A percentile compares a stretch with the other conserved stretches of the same genome.
Evolutionary conservation across 2,888 invertebrate genomes (phyloP).

Genomic region (Cancer borealis): DNA sequence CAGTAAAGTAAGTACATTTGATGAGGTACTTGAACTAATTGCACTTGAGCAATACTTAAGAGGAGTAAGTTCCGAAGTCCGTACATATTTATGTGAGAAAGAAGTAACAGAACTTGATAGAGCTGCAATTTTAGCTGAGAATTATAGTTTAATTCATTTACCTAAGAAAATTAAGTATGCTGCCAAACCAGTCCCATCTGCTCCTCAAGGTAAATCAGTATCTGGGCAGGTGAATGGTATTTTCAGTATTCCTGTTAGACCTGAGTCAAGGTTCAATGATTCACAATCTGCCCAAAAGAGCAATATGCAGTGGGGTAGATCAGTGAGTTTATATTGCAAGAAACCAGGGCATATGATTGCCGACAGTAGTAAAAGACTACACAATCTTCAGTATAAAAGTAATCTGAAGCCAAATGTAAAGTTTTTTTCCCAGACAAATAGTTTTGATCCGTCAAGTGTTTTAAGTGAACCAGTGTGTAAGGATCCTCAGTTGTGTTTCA

Average conservation of each 20-base stretch:
- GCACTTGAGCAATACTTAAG: conserved; percentile 20
- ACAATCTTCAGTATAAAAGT: not conserved
- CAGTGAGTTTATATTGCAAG: not conserved
- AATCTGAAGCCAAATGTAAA: conserved; percentile 28
- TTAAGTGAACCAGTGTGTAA: no score
- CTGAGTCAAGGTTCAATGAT: not conserved
- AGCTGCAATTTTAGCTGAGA: not conserved
- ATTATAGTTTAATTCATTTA: not conserved
- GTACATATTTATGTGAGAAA: conserved; percentile 28
- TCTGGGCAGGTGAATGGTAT: not conserved
- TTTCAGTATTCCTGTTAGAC: not conserved
- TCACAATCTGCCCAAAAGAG: conserved; percentile 9
- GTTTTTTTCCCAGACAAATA: not conserved
- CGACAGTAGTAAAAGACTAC: not conserved
- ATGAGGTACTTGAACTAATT: not conserved
- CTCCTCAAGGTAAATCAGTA: not conserved
- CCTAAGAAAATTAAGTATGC: not conserved
- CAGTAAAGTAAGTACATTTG: not conserved
- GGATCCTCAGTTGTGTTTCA: no score
- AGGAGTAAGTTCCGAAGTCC: not conserved
- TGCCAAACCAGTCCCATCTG: not conserved
- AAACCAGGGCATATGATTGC: not conserved
- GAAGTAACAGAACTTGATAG: conserved; percentile 17
- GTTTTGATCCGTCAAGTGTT: no score
- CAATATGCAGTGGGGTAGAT: not conserved